phyloP scores from a whole-genome alignment of 2,113 vertebrate genomes.

The Eulemur macaco region DNA sequence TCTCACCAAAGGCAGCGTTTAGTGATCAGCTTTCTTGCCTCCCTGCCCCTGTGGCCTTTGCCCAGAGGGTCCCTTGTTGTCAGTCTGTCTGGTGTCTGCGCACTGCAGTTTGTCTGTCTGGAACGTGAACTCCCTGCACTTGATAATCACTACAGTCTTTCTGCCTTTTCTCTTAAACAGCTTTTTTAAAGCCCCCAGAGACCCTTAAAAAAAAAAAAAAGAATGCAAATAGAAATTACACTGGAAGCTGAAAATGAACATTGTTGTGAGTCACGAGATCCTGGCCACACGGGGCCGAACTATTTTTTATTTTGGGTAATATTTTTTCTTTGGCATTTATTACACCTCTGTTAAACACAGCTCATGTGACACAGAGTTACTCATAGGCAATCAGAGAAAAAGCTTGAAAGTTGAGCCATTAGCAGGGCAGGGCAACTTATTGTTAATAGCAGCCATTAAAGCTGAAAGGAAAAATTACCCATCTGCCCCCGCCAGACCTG shows the following conservation, averaged over 20 bases:
- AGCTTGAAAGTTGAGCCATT: conserved; percentile 70
- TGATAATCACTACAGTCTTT: conserved; percentile 31
- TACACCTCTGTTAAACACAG: conserved; percentile 77
- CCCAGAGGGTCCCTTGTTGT: not conserved
- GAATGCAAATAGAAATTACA: conserved; percentile 71
- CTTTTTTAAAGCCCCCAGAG: conserved; percentile 67
- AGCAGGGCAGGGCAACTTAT: conserved; percentile 69
- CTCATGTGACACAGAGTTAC: conserved; percentile 74
- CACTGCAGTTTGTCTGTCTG: not conserved
- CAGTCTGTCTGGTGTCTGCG: not conserved
- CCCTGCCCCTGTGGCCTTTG: not conserved
- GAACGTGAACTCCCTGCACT: not conserved
- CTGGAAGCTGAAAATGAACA: conserved; percentile 60
- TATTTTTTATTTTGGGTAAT: conserved; percentile 79
- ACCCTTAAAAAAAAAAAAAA: conserved; percentile 55
- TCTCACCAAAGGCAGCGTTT: not conserved
- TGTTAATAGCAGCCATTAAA: conserved; percentile 75
- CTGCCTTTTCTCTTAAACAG: conserved; percentile 76
- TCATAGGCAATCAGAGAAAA: conserved; percentile 71
- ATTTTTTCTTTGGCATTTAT: conserved; percentile 80
- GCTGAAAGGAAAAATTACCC: conserved; percentile 68
- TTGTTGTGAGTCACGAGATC: conserved; percentile 60
- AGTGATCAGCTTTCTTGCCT: not conserved
- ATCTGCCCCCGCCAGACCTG: conserved; percentile 51
- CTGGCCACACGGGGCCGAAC: conserved; percentile 71